A percentile compares a stretch with the other conserved stretches of the same genome.
These are phyloP conservation scores for Butorides virescens DNA, from an alignment of 2,113 vertebrate species.

Conservation along the genomic window DNA sequence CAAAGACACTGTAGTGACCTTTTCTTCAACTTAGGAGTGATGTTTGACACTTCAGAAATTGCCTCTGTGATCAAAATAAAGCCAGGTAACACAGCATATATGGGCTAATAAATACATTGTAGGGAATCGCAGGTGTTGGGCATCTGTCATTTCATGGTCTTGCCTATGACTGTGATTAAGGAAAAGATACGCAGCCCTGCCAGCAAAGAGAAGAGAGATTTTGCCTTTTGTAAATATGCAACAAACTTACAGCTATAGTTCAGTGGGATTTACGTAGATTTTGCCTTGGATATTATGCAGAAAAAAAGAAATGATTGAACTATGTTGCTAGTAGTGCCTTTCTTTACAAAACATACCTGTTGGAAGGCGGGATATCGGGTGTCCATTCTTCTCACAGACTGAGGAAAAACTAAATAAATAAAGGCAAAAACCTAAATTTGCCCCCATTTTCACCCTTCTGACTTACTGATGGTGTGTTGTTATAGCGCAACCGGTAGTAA, in stretches of 20 bases:
- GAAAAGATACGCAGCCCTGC: not conserved
- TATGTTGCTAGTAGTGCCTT: not conserved
- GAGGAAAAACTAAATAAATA: not conserved
- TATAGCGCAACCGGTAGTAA: not conserved
- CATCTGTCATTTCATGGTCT: not conserved
- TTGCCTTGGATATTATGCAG: not conserved
- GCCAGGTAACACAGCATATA: not conserved
- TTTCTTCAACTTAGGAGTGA: constrained; percentile 54
- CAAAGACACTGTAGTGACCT: constrained; percentile 28
- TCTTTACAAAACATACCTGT: constrained; percentile 20
- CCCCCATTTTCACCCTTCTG: constrained; percentile 61
- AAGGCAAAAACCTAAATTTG: constrained; percentile 54
- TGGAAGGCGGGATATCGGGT: constrained; percentile 56
- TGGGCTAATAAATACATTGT: not conserved
- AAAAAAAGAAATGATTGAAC: not conserved
- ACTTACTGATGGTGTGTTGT: not conserved
- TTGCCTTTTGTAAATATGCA: not conserved
- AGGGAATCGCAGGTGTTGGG: not conserved
- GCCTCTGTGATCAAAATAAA: not conserved
- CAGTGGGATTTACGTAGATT: not conserved
- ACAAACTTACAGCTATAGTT: not conserved
- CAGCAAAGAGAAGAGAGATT: not conserved
- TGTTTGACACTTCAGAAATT: not conserved
- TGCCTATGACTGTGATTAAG: not conserved
- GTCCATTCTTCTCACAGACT: constrained; percentile 22